Base-by-base conservation (phyloP, 2,888 invertebrate species). In the Pharmacophagus antenor region DNA sequence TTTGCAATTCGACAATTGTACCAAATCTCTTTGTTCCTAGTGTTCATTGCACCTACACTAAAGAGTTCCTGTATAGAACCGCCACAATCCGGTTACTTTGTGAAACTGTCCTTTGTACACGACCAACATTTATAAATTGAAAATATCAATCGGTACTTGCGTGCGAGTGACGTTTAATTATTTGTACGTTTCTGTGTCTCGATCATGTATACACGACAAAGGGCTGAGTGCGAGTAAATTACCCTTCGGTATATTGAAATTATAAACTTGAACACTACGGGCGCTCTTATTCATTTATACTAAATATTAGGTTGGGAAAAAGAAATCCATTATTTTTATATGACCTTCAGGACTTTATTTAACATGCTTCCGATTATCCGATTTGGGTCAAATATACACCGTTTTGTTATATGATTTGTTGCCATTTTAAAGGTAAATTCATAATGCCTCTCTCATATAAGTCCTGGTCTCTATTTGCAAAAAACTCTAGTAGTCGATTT, bases 101-200 rank as follows among this genome's bases (percentile, higher is more conserved):
- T 54, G 27, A 54, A n/a, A 55, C 8, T 37, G 21, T 48, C 22
- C 55, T 55, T 47, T 47, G 55, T 55, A 31, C 37, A 2, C 21
- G 27, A 48, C 12, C 31, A 37, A 22, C n/a, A 46, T 46, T 47
- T 47, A 22, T 48, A 55, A 55, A 55, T 55, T 55, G 47, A 21
- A 47, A 47, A 47, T 55, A 48, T 47, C 47, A 48, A 55, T 55
- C 55, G 55, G 47, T 46, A 37, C 22, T 20, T 55, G 47, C 47
- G 22, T 47, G 55, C 21, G 21, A n/a, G 22, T 55, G 54, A 54
- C 54, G 54, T 54, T 54, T 54, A 54, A 54, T 54, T 54, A 54
- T 46, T 54, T 54, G 27, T 47, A 47, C n/a, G 55, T 55, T 55
- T 55, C 46, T 55, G 47, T 55, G 47, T 55, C 47, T 47, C 55